phyloP scores from a whole-genome alignment of 2,888 invertebrate species.

The Melinaea menophilus region DNA sequence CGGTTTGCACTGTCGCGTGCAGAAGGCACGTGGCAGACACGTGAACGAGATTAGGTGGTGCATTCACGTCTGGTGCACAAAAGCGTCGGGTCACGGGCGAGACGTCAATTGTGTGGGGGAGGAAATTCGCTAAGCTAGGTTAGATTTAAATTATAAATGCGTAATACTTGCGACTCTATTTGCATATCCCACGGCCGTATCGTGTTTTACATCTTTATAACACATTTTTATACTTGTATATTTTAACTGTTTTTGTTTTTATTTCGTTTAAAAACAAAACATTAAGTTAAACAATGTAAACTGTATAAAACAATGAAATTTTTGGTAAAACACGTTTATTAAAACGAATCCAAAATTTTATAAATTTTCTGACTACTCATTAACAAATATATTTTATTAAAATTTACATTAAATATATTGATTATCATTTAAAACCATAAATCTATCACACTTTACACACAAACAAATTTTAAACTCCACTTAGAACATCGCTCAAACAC shows the following conservation, averaged over 20 bases:
- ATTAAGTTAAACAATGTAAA: too few species aligned
- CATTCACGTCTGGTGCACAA: conserved; percentile 72
- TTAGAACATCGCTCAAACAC: conserved; percentile 21
- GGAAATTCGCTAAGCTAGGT: conserved; percentile 71
- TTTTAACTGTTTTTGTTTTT: too few species aligned
- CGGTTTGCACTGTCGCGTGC: conserved; percentile 61
- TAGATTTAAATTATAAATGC: conserved; percentile 74
- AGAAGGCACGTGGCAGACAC: conserved; percentile 69
- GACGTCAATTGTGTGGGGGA: conserved; percentile 72
- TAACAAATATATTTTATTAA: too few species aligned
- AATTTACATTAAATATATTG: too few species aligned
- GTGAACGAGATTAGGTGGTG: conserved; percentile 70
- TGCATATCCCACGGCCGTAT: conserved; percentile 71
- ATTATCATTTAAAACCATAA: background rate
- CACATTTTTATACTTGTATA: conserved; percentile 15
- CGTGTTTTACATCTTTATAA: conserved; percentile 27
- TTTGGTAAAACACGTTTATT: background rate
- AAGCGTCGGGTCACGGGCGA: conserved; percentile 59
- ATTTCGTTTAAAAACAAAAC: conserved; percentile 2
- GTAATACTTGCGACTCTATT: conserved; percentile 64
- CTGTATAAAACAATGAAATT: background rate
- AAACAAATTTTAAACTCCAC: conserved; percentile 2
- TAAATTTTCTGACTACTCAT: too few species aligned
- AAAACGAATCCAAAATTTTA: too few species aligned
- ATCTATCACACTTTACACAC: background rate